Evolutionary conservation across 2,113 vertebrate genomes (phyloP).

Genomic region (Caloenas nicobarica): DNA sequence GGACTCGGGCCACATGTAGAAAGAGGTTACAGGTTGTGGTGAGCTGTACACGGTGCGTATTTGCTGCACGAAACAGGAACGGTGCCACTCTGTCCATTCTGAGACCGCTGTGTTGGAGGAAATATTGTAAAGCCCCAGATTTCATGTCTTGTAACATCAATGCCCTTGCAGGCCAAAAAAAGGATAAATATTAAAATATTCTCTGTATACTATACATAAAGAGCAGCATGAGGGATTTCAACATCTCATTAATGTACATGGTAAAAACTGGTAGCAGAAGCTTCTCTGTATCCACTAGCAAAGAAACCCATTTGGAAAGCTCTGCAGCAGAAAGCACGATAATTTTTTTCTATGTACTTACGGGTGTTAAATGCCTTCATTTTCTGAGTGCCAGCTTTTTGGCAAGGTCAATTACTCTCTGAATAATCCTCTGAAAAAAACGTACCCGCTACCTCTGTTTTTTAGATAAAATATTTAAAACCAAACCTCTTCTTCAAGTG

Average conservation of each 20-base stretch:
- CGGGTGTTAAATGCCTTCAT: neutral
- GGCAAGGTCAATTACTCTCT: neutral
- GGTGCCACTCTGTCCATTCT: neutral
- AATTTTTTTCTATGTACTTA: neutral
- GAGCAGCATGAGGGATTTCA: neutral
- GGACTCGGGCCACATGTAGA: accelerated
- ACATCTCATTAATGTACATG: neutral
- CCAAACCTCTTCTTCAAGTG: neutral
- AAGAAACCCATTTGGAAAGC: neutral
- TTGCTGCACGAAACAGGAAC: neutral
- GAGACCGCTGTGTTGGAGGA: neutral
- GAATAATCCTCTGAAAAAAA: neutral
- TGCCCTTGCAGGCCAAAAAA: neutral
- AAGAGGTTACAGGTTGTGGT: neutral
- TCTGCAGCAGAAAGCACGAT: neutral
- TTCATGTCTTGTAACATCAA: neutral
- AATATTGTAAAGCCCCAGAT: neutral
- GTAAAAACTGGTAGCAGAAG: neutral
- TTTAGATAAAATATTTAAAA: neutral
- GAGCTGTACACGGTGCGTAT: neutral
- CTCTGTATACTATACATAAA: neutral
- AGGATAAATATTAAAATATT: neutral
- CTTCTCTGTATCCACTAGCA: neutral
- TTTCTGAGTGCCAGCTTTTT: neutral
- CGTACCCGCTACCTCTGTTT: neutral